These are phyloP conservation scores for Dynastes hyllus DNA, from an alignment of 2,888 invertebrate species.

Conservation along the genomic window DNA sequence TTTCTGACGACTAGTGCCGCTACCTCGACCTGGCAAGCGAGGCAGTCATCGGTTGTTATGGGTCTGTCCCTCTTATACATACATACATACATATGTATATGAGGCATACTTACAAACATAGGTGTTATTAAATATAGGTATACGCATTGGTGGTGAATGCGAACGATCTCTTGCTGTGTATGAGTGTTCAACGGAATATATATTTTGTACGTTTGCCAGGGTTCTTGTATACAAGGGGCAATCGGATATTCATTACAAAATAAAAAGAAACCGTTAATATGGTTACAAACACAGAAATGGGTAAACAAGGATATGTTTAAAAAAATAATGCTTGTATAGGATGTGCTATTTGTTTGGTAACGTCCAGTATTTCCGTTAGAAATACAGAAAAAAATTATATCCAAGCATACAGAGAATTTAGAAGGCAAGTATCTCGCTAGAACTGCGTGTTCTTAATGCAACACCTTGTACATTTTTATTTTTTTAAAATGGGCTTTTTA, in stretches of 20 bases:
- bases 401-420: too few species aligned
- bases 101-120: conserved; percentile 20
- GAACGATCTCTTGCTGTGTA: conserved; percentile 36
- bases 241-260: conserved; percentile 11
- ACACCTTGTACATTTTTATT: too few species aligned
- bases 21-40: conserved; percentile 14
- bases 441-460: too few species aligned
- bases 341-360: too few species aligned
- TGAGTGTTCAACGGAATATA: conserved; percentile 35
- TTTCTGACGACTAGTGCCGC: background rate
- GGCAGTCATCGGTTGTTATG: conserved; percentile 3
- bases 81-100: background rate
- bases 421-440: too few species aligned
- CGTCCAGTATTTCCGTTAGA: too few species aligned
- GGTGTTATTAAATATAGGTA: conserved; percentile 47
- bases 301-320: background rate
- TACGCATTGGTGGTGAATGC: conserved; percentile 37
- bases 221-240: conserved; percentile 24
- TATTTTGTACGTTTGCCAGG: conserved; percentile 56
- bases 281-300: too few species aligned
- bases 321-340: background rate
- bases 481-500: too few species aligned
- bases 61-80: conserved; percentile 13
- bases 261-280: background rate
- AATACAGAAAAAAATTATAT: too few species aligned